Percentiles rank a stretch among this genome's conserved stretches.
These are phyloP conservation scores for Neria commutata DNA, from an alignment of 2,888 invertebrate genomes.

Conservation along the genomic window DNA sequence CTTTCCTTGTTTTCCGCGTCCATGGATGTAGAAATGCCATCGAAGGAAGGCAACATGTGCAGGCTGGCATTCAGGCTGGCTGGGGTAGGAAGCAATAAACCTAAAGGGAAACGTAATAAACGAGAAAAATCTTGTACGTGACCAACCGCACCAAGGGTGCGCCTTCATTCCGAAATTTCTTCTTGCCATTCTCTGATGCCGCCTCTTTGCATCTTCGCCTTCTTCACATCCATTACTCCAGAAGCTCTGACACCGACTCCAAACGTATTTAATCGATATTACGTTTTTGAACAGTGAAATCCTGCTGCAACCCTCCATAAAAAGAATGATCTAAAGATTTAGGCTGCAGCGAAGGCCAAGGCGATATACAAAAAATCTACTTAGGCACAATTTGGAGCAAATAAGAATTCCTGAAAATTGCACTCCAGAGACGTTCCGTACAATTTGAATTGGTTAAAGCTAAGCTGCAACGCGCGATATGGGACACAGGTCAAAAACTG, in stretches of 20 bases:
- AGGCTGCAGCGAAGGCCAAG: background rate
- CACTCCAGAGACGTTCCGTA: conserved; percentile 49
- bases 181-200: background rate
- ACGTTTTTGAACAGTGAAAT: conserved; percentile 17
- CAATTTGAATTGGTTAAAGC: conserved; percentile 6
- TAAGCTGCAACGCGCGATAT: too few species aligned
- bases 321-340: background rate
- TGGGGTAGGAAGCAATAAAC: conserved; percentile 55
- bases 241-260: conserved; percentile 42
- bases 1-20: background rate
- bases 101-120: conserved; percentile 60
- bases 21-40: conserved; percentile 17
- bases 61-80: conserved; percentile 35
- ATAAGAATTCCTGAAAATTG: conserved; percentile 45
- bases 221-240: conserved; percentile 17
- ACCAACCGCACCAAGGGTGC: conserved; percentile 57
- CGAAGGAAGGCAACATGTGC: conserved; percentile 36
- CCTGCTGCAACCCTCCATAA: conserved; percentile 11
- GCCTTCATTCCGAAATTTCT: conserved; percentile 10
- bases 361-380: conserved; percentile 39
- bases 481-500: background rate
- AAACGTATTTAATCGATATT: conserved; percentile 35
- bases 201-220: conserved; percentile 1
- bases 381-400: conserved; percentile 57
- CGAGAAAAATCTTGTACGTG: conserved; percentile 60